A percentile compares a stretch with the other conserved stretches of the same genome.
Evolutionary conservation across 2,113 vertebrate species (phyloP).

Genomic region (Passer montanus): DNA sequence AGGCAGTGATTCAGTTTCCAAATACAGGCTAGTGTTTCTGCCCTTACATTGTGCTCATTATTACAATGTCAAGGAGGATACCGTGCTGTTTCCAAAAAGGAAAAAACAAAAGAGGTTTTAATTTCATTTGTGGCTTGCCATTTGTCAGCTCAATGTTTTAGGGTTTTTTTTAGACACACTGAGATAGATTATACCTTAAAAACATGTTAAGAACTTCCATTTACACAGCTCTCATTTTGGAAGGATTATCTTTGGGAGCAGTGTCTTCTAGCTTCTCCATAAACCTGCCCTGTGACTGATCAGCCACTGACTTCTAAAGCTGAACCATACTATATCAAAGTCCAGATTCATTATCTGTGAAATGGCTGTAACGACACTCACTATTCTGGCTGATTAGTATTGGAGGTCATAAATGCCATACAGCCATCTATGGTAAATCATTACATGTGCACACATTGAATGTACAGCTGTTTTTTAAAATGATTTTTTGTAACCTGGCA

Average conservation of each 20-base stretch:
- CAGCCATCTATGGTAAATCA: neutral
- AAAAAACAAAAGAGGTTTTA: neutral
- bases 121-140: neutral
- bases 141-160: neutral
- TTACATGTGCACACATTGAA: neutral
- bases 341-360: slow-evolving; percentile 10
- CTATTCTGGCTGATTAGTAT: neutral
- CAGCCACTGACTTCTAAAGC: neutral
- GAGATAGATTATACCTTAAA: neutral
- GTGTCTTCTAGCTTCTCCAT: neutral
- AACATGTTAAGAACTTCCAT: neutral
- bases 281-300: neutral
- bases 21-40: neutral
- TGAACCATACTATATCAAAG: neutral
- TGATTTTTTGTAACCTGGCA: neutral
- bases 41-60: neutral
- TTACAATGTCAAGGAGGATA: neutral
- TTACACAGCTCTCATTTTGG: neutral
- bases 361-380: neutral
- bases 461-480: neutral
- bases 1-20: neutral
- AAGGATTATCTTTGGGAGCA: neutral
- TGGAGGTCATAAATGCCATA: neutral
- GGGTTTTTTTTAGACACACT: neutral
- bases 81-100: neutral